Conservation (phyloP, 2,888 invertebrate genomes). For the Germaria angustata region DNA sequence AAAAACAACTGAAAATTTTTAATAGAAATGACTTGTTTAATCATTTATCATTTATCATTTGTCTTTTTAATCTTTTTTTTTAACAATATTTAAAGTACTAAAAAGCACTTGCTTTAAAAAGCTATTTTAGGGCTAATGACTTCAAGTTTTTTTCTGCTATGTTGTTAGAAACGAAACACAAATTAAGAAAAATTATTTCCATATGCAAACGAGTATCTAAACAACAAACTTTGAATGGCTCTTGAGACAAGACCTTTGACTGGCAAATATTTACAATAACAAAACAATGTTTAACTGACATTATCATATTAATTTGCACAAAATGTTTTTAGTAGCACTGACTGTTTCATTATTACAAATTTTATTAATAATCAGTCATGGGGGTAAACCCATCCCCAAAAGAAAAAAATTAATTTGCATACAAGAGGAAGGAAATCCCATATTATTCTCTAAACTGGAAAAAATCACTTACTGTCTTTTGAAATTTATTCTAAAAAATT, state of each 20-base stretch:
- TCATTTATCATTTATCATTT: too few relatives aligned
- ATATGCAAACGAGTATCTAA: too few relatives aligned
- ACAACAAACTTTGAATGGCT: background rate
- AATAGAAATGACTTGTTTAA: conserved; percentile 2
- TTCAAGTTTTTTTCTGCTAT: conserved; percentile 18
- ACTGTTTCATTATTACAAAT: background rate
- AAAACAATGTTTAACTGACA: conserved; percentile 8
- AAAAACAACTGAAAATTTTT: background rate
- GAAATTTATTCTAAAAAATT: too few relatives aligned
- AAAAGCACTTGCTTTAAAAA: background rate
- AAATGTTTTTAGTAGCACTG: background rate
- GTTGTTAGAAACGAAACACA: too few relatives aligned
- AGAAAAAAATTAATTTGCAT: too few relatives aligned
- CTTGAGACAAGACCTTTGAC: conserved; percentile 12
- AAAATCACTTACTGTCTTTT: too few relatives aligned
- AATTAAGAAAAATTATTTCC: too few relatives aligned
- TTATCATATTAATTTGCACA: conserved; percentile 3
- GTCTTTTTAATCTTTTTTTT: background rate
- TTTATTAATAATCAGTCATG: background rate
- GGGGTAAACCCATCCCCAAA: too few relatives aligned
- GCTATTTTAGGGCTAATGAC: conserved; percentile 6
- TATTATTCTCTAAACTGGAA: too few relatives aligned
- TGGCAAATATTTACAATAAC: conserved; percentile 25
- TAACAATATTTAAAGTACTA: background rate
- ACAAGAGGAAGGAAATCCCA: too few relatives aligned